phyloP scores from a whole-genome alignment of 2,797 vertebrate genomes.

The Brachyrhaphis roseni region DNA sequence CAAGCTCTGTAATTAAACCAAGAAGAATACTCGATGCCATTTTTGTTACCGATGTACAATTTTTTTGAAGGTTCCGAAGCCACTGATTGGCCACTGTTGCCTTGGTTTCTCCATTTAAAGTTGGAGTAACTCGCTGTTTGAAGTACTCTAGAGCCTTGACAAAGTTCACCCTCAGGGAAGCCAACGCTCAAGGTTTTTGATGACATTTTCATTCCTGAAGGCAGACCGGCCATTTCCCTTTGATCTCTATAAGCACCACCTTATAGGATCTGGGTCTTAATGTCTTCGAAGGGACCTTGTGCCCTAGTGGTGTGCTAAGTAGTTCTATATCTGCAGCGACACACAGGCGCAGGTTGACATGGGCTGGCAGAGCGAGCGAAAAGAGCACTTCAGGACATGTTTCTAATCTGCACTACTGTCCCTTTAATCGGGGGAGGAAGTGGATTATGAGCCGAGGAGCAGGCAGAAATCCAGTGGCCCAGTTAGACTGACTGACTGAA shows the following conservation, averaged over 20 bases:
- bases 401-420: slow-evolving; percentile 60
- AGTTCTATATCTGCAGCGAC: slow-evolving; percentile 17
- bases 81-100: not conserved
- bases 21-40: no score
- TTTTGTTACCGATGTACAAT: not conserved
- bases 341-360: slow-evolving; percentile 20
- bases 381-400: slow-evolving; percentile 54
- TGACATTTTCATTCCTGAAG: not conserved
- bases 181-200: not conserved
- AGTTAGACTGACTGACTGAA: slow-evolving; percentile 42
- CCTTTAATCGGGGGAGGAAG: slow-evolving; percentile 66
- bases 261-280: slow-evolving; percentile 36
- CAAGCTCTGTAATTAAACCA: no score
- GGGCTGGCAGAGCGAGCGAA: slow-evolving; percentile 37
- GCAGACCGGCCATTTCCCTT: slow-evolving; percentile 9
- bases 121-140: not conserved
- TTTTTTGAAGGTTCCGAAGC: not conserved
- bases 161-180: not conserved
- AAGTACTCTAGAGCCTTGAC: not conserved
- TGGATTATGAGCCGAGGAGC: slow-evolving; percentile 54
- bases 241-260: slow-evolving; percentile 13
- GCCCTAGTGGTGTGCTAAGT: slow-evolving; percentile 13
- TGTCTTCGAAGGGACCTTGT: slow-evolving; percentile 16
- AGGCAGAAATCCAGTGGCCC: slow-evolving; percentile 47
- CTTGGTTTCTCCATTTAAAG: not conserved